These are phyloP conservation scores for Engystomops pustulosus DNA, from an alignment of 2,113 vertebrate genomes.

Conservation along the genomic window DNA sequence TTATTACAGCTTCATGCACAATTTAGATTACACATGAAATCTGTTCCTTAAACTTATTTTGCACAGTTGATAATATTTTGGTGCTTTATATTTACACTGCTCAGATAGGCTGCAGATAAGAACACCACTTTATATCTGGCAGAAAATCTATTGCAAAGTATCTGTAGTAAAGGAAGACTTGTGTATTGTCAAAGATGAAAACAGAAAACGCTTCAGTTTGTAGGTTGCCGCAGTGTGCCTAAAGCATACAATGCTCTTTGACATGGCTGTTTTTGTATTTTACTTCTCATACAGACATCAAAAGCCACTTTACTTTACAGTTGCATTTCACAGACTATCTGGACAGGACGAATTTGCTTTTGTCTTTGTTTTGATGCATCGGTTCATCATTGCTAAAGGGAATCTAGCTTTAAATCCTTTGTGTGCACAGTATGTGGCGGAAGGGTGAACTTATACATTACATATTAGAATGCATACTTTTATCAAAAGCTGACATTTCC, in stretches of 20 bases:
- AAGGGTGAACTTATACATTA: not conserved
- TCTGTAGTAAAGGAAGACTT: not conserved
- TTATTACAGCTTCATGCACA: too few species aligned
- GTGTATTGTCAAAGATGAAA: slow-evolving; percentile 20
- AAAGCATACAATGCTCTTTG: slow-evolving; percentile 34
- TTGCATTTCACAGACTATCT: slow-evolving; percentile 14
- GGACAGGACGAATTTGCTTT: not conserved
- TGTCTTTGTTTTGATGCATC: slow-evolving; percentile 35
- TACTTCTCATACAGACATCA: slow-evolving; percentile 20
- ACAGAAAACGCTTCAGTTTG: slow-evolving; percentile 16
- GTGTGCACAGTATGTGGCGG: not conserved
- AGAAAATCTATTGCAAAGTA: slow-evolving; percentile 26
- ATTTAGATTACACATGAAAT: too few species aligned
- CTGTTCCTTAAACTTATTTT: not conserved
- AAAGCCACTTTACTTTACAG: not conserved
- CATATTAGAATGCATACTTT: slow-evolving; percentile 9
- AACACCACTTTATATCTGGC: slow-evolving; percentile 7
- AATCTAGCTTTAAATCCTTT: not conserved
- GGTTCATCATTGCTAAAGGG: slow-evolving; percentile 22
- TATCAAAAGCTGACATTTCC: not conserved
- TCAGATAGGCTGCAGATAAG: not conserved
- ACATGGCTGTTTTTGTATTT: slow-evolving; percentile 30
- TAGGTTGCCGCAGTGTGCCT: not conserved
- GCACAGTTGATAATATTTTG: not conserved
- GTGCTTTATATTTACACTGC: not conserved